Base-by-base conservation (phyloP, 2,113 vertebrate genomes). In the Opisthocomus hoazin region DNA sequence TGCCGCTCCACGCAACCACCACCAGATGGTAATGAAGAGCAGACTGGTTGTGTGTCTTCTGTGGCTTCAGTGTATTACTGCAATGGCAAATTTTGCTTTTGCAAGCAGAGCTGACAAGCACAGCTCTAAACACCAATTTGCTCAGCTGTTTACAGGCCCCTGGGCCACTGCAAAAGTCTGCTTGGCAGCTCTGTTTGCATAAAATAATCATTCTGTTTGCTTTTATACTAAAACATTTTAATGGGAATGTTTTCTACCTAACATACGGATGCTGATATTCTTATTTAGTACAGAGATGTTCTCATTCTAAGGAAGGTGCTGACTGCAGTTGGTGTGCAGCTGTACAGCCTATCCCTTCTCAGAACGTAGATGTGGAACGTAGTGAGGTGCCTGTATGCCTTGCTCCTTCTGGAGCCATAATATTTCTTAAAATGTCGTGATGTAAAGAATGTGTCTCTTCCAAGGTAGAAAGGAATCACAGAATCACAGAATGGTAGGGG, bases 1-100 rank as follows among this genome's bases (percentile, higher is more conserved):
- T 97, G 97, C 81, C 90, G 92, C 96, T 97, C 83, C 88, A 48
- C 27, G 41, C 74, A 97, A 92, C 85, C 96, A 76, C 98, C 98
- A 98, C 94, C 97, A 98, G 98, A 97, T 97, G 98, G 98, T 98
- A 97, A 98, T 96, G 97, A 97, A 98, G 98, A 98, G 98, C 97
- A 98, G 84, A 53, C 57, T 96, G 92, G n/a, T 97, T 66, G 13
- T 2, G 5, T 48, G 53, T 91, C 71, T 90, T 94, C 46, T 46
- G 43, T 68, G 89, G 61, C 82, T 86, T 56, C 87, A 93, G 45
- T 39, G 12, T 56, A 26, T 90, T 68, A 64, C 43, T 58, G 58
- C 34, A 51, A 45, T 71, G 80, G 70, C n/a, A 81, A 66, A 10
- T 66, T 87, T 50, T 77, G 39, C 17, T 45, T 92, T 96, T 68